Conservation (phyloP, 30 jellyfish, hydroid and myxozoan species). For the Aurelia sp. region DNA sequence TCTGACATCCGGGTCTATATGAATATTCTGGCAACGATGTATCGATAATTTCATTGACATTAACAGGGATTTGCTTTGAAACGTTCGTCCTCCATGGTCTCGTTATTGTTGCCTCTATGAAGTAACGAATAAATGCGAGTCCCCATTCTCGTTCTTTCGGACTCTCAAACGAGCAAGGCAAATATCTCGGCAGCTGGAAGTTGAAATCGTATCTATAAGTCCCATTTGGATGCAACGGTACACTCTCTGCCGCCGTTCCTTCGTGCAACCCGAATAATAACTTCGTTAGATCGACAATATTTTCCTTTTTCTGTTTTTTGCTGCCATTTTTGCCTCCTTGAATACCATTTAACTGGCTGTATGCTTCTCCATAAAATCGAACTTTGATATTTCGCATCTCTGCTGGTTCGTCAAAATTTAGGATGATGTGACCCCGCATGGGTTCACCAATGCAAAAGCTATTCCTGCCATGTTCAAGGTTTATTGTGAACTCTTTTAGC, state of each 20-base stretch:
- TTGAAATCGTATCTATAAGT: constrained; percentile 78
- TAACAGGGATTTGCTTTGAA: constrained; percentile 32
- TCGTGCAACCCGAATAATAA: constrained; percentile 79
- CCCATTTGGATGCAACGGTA: constrained; percentile 87
- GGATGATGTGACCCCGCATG: constrained; percentile 77
- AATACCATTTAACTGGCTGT: constrained; percentile 65
- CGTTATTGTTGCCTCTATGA: constrained; percentile 72
- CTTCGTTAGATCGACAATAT: constrained; percentile 77
- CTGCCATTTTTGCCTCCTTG: constrained; percentile 20
- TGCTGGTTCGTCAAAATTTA: constrained; percentile 68
- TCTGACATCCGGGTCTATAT: constrained; percentile 88
- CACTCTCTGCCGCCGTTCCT: constrained; percentile 37
- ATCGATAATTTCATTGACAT: constrained; percentile 78
- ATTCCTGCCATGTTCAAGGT: constrained; percentile 57
- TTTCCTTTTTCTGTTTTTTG: constrained; percentile 26
- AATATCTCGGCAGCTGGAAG: constrained; percentile 79
- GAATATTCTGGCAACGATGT: constrained; percentile 77
- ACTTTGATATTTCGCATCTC: constrained; percentile 82
- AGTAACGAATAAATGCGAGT: constrained; percentile 71
- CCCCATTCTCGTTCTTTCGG: constrained; percentile 89
- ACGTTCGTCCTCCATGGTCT: constrained; percentile 77
- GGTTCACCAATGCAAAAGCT: constrained; percentile 94
- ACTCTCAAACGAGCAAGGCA: constrained; percentile 95
- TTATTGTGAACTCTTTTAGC: constrained; percentile 67
- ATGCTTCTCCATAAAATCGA: constrained; percentile 84